Conservation (phyloP, 2,797 vertebrate genomes). For the Sternotherus odoratus region DNA sequence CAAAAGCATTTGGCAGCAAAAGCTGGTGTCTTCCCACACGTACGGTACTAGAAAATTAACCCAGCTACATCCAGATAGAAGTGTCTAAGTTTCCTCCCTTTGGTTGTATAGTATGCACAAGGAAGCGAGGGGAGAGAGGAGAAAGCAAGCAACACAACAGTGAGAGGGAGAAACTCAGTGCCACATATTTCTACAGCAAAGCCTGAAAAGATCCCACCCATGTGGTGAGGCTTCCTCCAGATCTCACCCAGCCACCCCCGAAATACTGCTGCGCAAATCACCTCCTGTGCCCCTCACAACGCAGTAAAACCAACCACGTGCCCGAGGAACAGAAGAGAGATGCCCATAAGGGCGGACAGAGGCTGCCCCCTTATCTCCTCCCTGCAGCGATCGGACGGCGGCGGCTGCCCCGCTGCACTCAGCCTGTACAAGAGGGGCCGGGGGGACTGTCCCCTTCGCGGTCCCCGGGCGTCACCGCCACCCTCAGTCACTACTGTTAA, state of each 20-base stretch:
- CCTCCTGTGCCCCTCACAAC: background rate
- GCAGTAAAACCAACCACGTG: background rate
- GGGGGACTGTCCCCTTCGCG: rapidly evolving
- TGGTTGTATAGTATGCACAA: background rate
- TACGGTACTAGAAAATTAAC: background rate
- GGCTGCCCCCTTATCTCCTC: background rate
- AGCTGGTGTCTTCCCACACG: background rate
- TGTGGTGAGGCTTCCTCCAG: background rate
- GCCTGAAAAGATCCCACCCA: background rate
- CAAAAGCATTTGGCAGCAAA: background rate
- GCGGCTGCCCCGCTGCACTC: background rate
- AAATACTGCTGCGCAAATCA: background rate
- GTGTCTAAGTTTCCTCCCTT: background rate
- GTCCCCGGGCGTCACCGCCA: background rate
- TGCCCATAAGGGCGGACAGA: background rate
- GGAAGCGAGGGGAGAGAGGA: too few relatives aligned
- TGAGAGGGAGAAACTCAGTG: background rate
- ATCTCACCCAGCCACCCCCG: background rate
- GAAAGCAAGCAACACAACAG: too few relatives aligned
- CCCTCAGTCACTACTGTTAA: background rate
- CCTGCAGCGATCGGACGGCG: background rate
- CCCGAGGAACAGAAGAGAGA: background rate
- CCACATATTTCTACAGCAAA: background rate
- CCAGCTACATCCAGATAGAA: background rate
- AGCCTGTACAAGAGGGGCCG: background rate